Conservation (phyloP, 2,888 invertebrate species). For the Euzetes globulus region DNA sequence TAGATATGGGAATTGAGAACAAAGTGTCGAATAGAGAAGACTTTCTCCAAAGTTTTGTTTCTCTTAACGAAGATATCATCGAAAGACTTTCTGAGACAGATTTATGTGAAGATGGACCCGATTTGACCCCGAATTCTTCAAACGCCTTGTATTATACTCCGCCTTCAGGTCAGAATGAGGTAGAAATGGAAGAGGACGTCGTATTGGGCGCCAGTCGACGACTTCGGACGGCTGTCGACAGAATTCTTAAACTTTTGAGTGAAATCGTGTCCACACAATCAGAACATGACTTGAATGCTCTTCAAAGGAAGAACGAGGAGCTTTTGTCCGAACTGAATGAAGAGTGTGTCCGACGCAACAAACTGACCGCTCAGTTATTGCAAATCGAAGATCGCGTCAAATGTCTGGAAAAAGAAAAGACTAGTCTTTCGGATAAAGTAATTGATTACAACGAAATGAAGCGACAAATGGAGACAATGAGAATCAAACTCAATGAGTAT, state of each 20-base stretch:
- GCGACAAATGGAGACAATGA: constrained; percentile 20
- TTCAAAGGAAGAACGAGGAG: constrained; percentile 40
- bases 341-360: constrained; percentile 40
- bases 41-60: constrained; percentile 9
- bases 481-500: constrained; percentile 22
- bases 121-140: constrained; percentile 39
- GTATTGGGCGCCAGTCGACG: constrained; percentile 41
- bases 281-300: constrained; percentile 37
- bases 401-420: constrained; percentile 27
- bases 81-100: constrained; percentile 31
- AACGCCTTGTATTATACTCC: constrained; percentile 35
- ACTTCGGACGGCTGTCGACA: constrained; percentile 39
- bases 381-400: constrained; percentile 31
- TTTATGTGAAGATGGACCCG: constrained; percentile 41
- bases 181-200: constrained; percentile 41
- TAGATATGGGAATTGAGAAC: constrained; percentile 38
- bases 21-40: not conserved
- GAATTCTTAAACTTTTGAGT: constrained; percentile 39
- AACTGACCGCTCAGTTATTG: constrained; percentile 30
- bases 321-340: constrained; percentile 41
- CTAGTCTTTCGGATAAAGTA: not conserved
- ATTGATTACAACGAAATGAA: constrained; percentile 29
- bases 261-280: constrained; percentile 37
- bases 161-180: not conserved
- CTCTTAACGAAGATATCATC: constrained; percentile 38